Evolutionary conservation across 2,113 vertebrate genomes (phyloP), one percentile per base, ranked within the genome.

Genomic region (Tragulus kanchil): DNA sequence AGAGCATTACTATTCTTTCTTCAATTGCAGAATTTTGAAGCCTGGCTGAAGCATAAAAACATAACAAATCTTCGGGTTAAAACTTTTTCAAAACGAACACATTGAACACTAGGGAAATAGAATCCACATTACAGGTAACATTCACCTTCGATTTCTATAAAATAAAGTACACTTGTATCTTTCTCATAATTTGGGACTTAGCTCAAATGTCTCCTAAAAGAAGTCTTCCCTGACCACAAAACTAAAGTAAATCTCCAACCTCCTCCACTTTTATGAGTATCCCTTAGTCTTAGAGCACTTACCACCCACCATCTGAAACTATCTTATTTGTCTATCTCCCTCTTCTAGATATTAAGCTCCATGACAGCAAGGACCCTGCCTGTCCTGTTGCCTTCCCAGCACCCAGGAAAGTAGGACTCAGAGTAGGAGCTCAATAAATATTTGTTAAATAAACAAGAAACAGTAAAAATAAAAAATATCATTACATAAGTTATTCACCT

Each of bases 1-100:
- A 89, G 8, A 77, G 15, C 31, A 78, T 89, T 65, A 89, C 14
- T 82, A 65, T 42, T 90, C 28, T 90, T 90, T 88, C 90, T 62
- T 79, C 82, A 88, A 93, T 9, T 71, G 28, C 5, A 95, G 36
- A 73, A 97, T 82, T 87, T 95, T 36, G 95, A 92, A 96, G 11
- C 5, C 79, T 19, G 93, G 52, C 45, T 54, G 5, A 87, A 96
- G 16, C 48, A 75, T 73, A 92, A 82, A 85, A 87, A 36, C 79
- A 93, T 28, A 25, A 93, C 31, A 95, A 84, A 92, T 87, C 58
- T 88, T 95, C n/a, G n/a, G 28, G 14, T 58, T 59, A 94, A 90
- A 69, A 71, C 31, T 82, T 89, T 96, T 94, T 79, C 54, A 82
- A 94, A 97, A 85, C 26, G 14, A 96, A 73, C 4, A 62, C 9